These are phyloP conservation scores for Meloidogyne floridensis DNA, from an alignment of 1,140 invertebrate genomes.

Conservation along the genomic window DNA sequence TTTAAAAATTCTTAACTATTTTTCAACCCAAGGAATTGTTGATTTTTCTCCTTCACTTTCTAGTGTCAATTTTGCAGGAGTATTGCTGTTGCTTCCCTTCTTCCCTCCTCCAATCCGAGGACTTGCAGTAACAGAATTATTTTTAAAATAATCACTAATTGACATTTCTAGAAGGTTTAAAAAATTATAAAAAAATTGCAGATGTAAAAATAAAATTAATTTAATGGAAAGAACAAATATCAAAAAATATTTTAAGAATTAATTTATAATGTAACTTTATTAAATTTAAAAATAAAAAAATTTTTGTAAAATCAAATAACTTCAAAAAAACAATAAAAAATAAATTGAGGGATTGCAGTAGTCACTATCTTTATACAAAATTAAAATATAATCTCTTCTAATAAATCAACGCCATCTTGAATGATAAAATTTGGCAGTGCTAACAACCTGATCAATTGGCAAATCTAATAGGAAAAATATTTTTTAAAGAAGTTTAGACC, in stretches of 20 bases:
- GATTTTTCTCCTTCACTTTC: not conserved
- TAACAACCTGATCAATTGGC: constrained; percentile 38
- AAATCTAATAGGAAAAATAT: constrained; percentile 28
- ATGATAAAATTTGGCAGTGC: constrained; percentile 25
- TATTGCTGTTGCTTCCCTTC: not conserved
- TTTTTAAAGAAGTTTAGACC: not conserved
- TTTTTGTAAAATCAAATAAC: no score
- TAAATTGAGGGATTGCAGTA: not conserved
- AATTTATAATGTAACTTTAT: no score
- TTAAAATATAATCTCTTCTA: not conserved
- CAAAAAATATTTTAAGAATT: no score
- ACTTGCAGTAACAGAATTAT: not conserved
- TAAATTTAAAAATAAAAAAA: no score
- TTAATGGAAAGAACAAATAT: not conserved
- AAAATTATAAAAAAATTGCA: not conserved
- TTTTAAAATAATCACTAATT: constrained; percentile 7
- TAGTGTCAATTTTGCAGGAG: not conserved
- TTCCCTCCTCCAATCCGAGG: not conserved
- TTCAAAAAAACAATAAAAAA: no score
- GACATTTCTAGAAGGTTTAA: not conserved
- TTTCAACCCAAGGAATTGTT: constrained; percentile 65
- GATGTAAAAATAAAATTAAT: not conserved
- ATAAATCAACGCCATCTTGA: not conserved
- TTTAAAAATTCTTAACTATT: constrained; percentile 60
- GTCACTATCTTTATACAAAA: not conserved